These are phyloP conservation scores for Cheumatopsyche charites DNA, from an alignment of 1,140 invertebrate genomes.

Conservation along the genomic window DNA sequence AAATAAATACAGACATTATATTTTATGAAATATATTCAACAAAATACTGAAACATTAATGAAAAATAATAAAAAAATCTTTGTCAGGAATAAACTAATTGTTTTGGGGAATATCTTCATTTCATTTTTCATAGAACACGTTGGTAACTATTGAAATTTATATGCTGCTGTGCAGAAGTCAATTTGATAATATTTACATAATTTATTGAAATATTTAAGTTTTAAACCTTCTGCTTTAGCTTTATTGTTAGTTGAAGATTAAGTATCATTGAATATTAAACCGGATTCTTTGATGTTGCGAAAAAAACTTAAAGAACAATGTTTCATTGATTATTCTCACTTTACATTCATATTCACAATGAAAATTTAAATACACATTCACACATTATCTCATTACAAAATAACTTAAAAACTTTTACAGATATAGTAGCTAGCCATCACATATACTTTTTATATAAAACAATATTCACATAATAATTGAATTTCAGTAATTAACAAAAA, in stretches of 20 bases:
- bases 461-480: slow-evolving; percentile 4
- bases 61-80: too few relatives aligned
- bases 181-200: too few relatives aligned
- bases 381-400: slow-evolving; percentile 1
- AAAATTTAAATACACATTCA: not conserved
- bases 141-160: slow-evolving; percentile 15
- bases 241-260: too few relatives aligned
- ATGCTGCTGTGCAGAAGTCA: not conserved
- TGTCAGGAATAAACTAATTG: too few relatives aligned
- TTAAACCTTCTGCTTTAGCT: too few relatives aligned
- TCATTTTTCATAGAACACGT: not conserved
- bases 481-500: not conserved
- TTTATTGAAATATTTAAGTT: too few relatives aligned
- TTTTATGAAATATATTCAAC: slow-evolving; percentile 5
- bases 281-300: too few relatives aligned
- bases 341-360: slow-evolving; percentile 18
- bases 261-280: too few relatives aligned
- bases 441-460: not conserved
- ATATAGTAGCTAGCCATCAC: not conserved
- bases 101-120: too few relatives aligned
- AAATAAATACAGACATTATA: slow-evolving; percentile 10
- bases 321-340: not conserved
- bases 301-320: not conserved
- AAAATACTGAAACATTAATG: too few relatives aligned
- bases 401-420: not conserved